phyloP scores from a whole-genome alignment of 2,888 invertebrate genomes.

The Atherix ibis region DNA sequence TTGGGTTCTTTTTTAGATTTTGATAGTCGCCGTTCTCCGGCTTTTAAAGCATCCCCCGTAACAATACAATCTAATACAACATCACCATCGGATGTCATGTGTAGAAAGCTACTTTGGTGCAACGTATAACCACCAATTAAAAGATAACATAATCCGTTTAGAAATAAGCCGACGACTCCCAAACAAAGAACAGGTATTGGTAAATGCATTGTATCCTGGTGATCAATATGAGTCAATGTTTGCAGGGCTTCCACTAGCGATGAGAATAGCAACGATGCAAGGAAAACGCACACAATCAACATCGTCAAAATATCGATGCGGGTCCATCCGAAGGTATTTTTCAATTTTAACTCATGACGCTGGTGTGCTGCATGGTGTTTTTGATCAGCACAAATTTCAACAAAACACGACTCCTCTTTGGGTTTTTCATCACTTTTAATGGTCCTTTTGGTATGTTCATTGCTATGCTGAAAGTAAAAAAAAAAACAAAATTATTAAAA shows the following conservation, averaged over 20 bases:
- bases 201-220: slow-evolving; percentile 56
- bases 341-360: slow-evolving; percentile 46
- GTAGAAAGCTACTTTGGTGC: slow-evolving; percentile 53
- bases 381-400: slow-evolving; percentile 5
- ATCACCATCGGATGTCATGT: slow-evolving; percentile 44
- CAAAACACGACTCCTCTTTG: slow-evolving; percentile 7
- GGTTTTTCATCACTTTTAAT: neutral
- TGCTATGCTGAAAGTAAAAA: slow-evolving; percentile 28
- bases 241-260: slow-evolving; percentile 67
- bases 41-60: slow-evolving; percentile 24
- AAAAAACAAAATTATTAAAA: slow-evolving; percentile 4
- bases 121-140: slow-evolving; percentile 65
- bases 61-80: slow-evolving; percentile 43
- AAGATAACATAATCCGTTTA: slow-evolving; percentile 64
- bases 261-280: slow-evolving; percentile 70
- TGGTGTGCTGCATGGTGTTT: neutral
- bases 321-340: slow-evolving; percentile 87
- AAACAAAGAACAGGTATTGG: slow-evolving; percentile 58
- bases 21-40: slow-evolving; percentile 34
- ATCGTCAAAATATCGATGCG: slow-evolving; percentile 76
- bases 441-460: slow-evolving; percentile 6
- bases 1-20: slow-evolving; percentile 23
- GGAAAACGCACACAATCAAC: slow-evolving; percentile 63
- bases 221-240: slow-evolving; percentile 57
- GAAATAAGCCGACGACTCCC: slow-evolving; percentile 50